These are phyloP conservation scores for Bicyclus anynana DNA, from an alignment of 1,140 invertebrate species.

Conservation along the genomic window DNA sequence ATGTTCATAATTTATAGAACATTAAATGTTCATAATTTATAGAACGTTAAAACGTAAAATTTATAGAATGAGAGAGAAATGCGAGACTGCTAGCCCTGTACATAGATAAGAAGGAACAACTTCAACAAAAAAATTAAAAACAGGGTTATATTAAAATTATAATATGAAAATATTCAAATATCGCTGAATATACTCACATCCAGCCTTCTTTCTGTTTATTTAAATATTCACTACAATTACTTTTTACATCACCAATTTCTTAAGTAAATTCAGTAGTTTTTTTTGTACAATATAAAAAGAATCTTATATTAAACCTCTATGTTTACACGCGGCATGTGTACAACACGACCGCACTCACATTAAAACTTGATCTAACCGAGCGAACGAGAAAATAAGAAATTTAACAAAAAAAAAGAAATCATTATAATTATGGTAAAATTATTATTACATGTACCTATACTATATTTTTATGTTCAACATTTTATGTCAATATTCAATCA, in stretches of 20 bases:
- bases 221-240: conserved; percentile 75
- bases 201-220: conserved; percentile 74
- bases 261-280: conserved; percentile 77
- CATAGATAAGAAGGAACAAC: conserved; percentile 67
- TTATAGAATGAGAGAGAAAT: conserved; percentile 31
- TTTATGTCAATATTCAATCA: conserved; percentile 75
- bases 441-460: conserved; percentile 73
- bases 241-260: conserved; percentile 77
- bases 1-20: no score
- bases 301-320: conserved; percentile 71
- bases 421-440: conserved; percentile 74
- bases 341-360: conserved; percentile 56
- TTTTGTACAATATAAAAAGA: conserved; percentile 77
- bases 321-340: conserved; percentile 63
- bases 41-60: no score
- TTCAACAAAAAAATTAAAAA: conserved; percentile 72
- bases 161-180: conserved; percentile 78
- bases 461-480: conserved; percentile 73
- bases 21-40: conserved; percentile 12
- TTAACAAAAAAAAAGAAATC: conserved; percentile 76
- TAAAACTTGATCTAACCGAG: conserved; percentile 65
- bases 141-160: conserved; percentile 77
- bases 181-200: conserved; percentile 58
- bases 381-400: conserved; percentile 65
- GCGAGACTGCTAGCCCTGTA: conserved; percentile 56